Base-by-base conservation (phyloP, 2,888 invertebrate species). In the Nymphalis urticae region DNA sequence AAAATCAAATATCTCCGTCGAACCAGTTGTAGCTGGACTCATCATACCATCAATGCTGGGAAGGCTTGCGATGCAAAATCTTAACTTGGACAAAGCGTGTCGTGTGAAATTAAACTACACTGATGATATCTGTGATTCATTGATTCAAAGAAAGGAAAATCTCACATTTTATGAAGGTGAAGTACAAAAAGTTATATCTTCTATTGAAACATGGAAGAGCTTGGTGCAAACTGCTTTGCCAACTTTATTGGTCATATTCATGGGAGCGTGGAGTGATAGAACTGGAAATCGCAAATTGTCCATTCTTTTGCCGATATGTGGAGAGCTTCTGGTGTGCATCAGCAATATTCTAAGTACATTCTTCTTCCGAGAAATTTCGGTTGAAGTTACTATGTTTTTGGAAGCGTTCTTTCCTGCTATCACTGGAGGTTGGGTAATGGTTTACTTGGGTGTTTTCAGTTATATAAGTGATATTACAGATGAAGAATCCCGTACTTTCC, bases 21-120 rank as follows among this genome's bases (percentile, higher is more conserved):
- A 96, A 78, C 96, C 96, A 0, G 94, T 96, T 88, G 83, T 96
- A 58, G 95, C 95, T 0, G 95, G 95, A 60, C 93, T 95, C 75
- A 94, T 96, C 4, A 93, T 95, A 82, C 94, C 95, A 27, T 93
- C 94, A 48, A 94, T 94, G 77, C 78, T 94, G 42, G 95, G 96
- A 1, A 94, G 95, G 73, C 81, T 97, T 71, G 96, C 96, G 7
- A 95, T 89, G 50, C 90, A 91, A 70, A 92, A 92, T 75, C 75
- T 92, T 1, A 92, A 92, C 76, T 78, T 92, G 73, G 91, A 91
- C 60, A 91, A 92, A 80, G 83, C 90, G 0, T 91, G 91, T 64
- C 77, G 90, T 32, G 85, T 90, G 0, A 91, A 89, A 72, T 69
- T 84, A 53, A 73, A 80, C 17, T 87, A 78, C 27, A 86, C 85